Evolutionary conservation across 1,140 invertebrate species (phyloP).

Genomic region (Vollenhovia emeryi): DNA sequence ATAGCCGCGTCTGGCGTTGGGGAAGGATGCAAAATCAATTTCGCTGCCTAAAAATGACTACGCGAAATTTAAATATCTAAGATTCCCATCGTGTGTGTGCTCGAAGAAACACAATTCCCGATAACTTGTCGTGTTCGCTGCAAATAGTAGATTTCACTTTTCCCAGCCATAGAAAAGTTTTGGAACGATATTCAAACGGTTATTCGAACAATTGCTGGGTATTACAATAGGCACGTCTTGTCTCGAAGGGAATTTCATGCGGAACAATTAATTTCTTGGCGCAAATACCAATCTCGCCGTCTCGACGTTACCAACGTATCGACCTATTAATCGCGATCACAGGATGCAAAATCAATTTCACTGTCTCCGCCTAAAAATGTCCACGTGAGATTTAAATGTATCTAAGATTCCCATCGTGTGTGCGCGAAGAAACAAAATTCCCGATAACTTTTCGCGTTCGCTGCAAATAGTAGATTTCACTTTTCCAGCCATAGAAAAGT

Average conservation of each 20-base stretch:
- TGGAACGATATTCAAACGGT: not conserved
- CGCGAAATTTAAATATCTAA: not conserved
- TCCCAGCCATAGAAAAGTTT: not conserved
- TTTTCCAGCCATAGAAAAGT: not conserved
- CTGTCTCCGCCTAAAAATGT: not conserved
- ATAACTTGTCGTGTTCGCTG: not conserved
- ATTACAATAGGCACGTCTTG: not conserved
- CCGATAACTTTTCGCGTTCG: not conserved
- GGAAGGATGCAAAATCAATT: not conserved
- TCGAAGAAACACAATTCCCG: not conserved
- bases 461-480: not conserved
- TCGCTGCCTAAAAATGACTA: not conserved
- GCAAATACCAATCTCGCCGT: not conserved
- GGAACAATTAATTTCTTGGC: not conserved
- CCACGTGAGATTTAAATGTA: not conserved
- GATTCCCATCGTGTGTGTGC: not conserved
- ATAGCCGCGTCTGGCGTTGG: not conserved
- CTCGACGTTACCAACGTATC: constrained; percentile 31
- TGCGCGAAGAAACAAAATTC: not conserved
- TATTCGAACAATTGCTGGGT: not conserved
- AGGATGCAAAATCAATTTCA: not conserved
- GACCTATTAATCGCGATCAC: constrained; percentile 48
- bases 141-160: no score
- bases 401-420: not conserved
- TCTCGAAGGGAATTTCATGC: not conserved